These are phyloP conservation scores for Dendrocincla fuliginosa DNA, from an alignment of 2,797 vertebrate genomes.

Conservation along the genomic window DNA sequence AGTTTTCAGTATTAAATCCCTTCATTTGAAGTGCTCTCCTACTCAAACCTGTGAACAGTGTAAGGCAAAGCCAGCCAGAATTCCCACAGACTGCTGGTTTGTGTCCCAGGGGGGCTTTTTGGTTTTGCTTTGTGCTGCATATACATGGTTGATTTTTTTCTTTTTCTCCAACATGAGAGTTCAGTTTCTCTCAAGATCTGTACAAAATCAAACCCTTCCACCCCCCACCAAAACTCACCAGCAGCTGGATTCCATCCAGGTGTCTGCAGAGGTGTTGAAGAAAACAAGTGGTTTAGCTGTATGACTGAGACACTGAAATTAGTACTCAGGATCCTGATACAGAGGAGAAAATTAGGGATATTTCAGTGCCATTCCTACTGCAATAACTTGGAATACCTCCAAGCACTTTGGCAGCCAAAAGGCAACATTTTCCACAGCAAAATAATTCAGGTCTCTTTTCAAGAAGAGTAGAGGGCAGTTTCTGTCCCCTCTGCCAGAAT, in stretches of 20 bases:
- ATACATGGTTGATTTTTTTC: accelerated
- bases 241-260: neutral
- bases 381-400: neutral
- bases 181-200: neutral
- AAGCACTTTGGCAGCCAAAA: neutral
- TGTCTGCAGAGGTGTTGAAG: neutral
- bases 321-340: neutral
- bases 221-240: neutral
- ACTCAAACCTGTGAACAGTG: neutral
- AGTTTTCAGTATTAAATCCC: neutral
- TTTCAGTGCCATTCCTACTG: neutral
- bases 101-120: neutral
- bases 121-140: neutral
- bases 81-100: neutral
- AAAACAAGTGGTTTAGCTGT: neutral
- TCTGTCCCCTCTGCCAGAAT: neutral
- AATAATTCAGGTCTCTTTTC: neutral
- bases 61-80: neutral
- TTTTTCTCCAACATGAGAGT: accelerated
- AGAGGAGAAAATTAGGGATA: neutral
- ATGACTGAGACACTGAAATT: neutral
- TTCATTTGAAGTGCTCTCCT: neutral
- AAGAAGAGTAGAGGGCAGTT: neutral
- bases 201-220: neutral
- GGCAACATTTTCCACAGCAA: neutral